phyloP scores from a whole-genome alignment of 2,888 invertebrate species.

The Lamellibrachia columna region DNA sequence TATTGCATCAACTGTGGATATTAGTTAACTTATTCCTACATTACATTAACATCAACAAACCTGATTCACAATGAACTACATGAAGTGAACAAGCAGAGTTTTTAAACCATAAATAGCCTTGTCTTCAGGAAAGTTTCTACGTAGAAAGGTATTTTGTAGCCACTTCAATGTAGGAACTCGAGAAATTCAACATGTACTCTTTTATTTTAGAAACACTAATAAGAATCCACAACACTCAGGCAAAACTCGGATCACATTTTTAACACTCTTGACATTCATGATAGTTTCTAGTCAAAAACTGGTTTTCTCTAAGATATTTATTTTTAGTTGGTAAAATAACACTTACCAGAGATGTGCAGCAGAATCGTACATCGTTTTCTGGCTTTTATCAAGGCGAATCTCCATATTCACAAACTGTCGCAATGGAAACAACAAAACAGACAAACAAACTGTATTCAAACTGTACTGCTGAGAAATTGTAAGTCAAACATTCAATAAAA shows the following conservation, averaged over 20 bases:
- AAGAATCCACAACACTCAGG: too few species aligned
- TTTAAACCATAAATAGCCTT: too few species aligned
- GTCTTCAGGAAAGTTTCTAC: too few species aligned
- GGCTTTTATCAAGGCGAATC: constrained; percentile 51
- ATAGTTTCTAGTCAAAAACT: too few species aligned
- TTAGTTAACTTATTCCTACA: too few species aligned
- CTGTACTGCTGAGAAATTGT: too few species aligned
- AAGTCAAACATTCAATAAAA: too few species aligned
- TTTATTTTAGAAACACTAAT: neutral
- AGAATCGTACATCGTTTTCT: constrained; percentile 57
- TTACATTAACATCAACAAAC: too few species aligned
- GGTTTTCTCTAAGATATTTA: neutral
- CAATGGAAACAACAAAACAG: neutral
- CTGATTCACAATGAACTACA: too few species aligned
- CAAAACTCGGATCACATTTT: neutral
- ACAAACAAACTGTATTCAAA: neutral
- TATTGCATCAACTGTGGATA: too few species aligned
- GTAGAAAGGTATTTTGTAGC: neutral
- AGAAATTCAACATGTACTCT: neutral
- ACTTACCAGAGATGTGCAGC: constrained; percentile 60
- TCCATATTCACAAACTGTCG: constrained; percentile 58
- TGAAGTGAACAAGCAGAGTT: too few species aligned
- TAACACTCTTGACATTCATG: neutral
- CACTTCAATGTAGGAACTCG: neutral
- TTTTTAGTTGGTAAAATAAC: neutral